Percentiles rank a stretch among this genome's conserved stretches.
Evolutionary conservation across 2,797 vertebrate genomes (phyloP).

Genomic region (Allobates femoralis): DNA sequence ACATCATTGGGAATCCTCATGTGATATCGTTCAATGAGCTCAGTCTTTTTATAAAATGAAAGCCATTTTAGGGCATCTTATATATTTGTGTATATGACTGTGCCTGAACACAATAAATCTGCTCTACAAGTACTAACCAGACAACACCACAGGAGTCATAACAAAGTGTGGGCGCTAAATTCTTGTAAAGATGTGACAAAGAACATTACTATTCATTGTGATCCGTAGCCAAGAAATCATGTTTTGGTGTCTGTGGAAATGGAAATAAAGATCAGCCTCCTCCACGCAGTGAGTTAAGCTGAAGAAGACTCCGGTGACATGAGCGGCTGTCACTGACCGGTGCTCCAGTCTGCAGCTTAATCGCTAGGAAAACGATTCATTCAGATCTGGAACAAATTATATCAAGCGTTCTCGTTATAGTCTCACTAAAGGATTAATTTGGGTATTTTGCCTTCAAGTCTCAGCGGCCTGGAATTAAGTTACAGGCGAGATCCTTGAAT

Average conservation of each 20-base stretch:
- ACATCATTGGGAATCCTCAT: too few relatives aligned
- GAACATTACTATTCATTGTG: slow-evolving; percentile 16
- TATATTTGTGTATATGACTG: not conserved
- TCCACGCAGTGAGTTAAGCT: slow-evolving; percentile 2
- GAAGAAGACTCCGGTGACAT: slow-evolving; percentile 20
- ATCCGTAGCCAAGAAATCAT: slow-evolving; percentile 3
- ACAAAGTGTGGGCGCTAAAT: not conserved
- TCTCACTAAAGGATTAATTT: slow-evolving; percentile 13
- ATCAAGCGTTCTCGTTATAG: not conserved
- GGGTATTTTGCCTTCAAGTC: slow-evolving; percentile 21
- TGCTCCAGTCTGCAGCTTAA: not conserved
- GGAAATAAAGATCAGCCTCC: slow-evolving; percentile 17
- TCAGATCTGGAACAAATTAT: slow-evolving; percentile 17
- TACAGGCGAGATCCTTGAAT: not conserved
- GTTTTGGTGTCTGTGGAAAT: slow-evolving; percentile 16
- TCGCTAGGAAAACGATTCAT: not conserved
- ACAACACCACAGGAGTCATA: not conserved
- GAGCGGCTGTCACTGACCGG: slow-evolving; percentile 27
- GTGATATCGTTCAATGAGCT: too few relatives aligned
- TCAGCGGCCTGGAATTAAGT: not conserved
- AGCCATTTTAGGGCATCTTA: too few relatives aligned
- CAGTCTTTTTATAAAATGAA: too few relatives aligned
- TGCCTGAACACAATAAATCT: not conserved
- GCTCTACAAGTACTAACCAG: not conserved
- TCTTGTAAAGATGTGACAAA: not conserved